Conservation (phyloP, 2,888 invertebrate species). For the Sipha maydis region DNA sequence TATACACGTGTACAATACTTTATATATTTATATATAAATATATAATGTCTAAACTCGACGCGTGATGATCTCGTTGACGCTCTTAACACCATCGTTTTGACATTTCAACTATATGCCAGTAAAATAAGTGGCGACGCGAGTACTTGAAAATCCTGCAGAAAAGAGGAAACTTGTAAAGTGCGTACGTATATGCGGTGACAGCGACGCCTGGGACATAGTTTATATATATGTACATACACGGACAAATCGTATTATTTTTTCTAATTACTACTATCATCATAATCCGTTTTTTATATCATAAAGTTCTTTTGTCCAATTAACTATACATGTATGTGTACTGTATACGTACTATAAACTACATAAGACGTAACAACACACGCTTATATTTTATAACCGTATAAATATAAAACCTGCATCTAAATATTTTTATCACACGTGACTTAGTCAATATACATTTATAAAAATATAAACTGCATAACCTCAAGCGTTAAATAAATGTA, state of each 20-base stretch:
- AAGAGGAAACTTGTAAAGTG: neutral
- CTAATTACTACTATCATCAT: neutral
- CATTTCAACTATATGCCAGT: neutral
- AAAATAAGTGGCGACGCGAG: conserved; percentile 6
- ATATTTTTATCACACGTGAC: neutral
- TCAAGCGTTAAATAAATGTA: neutral
- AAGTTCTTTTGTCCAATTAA: neutral
- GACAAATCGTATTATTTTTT: neutral
- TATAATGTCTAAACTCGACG: neutral
- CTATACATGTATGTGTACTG: neutral
- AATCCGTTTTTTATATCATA: neutral
- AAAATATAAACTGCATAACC: neutral
- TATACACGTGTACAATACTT: neutral
- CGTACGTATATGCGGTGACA: neutral
- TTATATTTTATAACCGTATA: neutral
- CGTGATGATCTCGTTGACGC: conserved; percentile 6
- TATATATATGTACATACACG: neutral
- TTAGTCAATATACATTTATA: neutral
- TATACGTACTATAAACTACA: too few relatives aligned
- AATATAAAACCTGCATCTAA: neutral
- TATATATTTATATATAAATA: neutral
- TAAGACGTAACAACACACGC: too few relatives aligned
- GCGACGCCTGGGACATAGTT: neutral
- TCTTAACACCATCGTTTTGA: conserved; percentile 10
- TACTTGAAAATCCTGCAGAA: neutral